Evolutionary conservation across 2,113 vertebrate genomes (phyloP).

Genomic region (Eptatretus burgeri): DNA sequence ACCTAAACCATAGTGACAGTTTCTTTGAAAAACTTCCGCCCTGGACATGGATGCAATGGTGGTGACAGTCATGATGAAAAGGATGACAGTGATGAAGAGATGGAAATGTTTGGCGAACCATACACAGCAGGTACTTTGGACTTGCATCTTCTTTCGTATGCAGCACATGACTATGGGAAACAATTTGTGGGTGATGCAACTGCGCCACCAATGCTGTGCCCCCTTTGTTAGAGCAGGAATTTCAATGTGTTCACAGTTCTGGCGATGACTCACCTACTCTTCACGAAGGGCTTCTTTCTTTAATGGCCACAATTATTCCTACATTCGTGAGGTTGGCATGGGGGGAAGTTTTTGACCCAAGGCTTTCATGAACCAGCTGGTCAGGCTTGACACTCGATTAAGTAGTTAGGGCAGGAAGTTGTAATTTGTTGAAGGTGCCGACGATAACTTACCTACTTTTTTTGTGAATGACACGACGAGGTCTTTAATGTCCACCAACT

Average conservation of each 20-base stretch:
- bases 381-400: too few species aligned
- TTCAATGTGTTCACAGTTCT: neutral
- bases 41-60: constrained; percentile 61
- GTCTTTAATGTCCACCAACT: too few species aligned
- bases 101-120: constrained; percentile 52
- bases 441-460: too few species aligned
- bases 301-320: too few species aligned
- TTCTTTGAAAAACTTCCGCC: constrained; percentile 92
- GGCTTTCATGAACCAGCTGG: too few species aligned
- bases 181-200: neutral
- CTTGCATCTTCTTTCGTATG: neutral
- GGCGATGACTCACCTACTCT: too few species aligned
- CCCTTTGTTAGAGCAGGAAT: neutral
- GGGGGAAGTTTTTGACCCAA: too few species aligned
- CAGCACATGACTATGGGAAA: neutral
- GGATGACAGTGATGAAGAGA: constrained; percentile 91
- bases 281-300: too few species aligned
- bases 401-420: too few species aligned
- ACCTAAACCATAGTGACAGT: constrained; percentile 48
- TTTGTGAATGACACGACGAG: too few species aligned
- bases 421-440: too few species aligned
- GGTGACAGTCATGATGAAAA: constrained; percentile 84
- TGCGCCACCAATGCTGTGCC: neutral
- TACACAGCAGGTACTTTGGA: constrained; percentile 20
- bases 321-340: too few species aligned